Percentiles rank a stretch among this genome's conserved stretches.
Conservation (phyloP, 2,888 invertebrate genomes). For the Actias luna region DNA sequence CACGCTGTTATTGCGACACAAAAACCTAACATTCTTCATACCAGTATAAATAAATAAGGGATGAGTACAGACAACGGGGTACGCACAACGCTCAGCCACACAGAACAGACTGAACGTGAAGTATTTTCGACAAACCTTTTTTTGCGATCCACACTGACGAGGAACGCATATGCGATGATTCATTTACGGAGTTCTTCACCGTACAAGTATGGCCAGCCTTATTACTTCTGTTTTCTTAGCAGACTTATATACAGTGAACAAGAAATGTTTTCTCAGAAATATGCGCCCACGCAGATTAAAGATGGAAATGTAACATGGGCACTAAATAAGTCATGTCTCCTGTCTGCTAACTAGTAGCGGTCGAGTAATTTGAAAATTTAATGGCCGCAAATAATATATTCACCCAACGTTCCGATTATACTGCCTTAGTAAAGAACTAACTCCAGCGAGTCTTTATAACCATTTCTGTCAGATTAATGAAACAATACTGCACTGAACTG, state of each 20-base stretch:
- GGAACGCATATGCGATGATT: conserved; percentile 79
- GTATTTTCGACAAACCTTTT: conserved; percentile 80
- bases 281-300: conserved; percentile 79
- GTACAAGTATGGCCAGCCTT: conserved; percentile 76
- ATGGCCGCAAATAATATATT: conserved; percentile 43
- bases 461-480: background rate
- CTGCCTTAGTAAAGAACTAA: conserved; percentile 24
- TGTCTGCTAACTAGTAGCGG: conserved; percentile 64
- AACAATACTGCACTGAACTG: background rate
- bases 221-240: conserved; percentile 79
- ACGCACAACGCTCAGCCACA: conserved; percentile 47
- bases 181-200: conserved; percentile 76
- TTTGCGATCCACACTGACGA: conserved; percentile 68
- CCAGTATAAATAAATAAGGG: conserved; percentile 80
- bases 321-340: conserved; percentile 77
- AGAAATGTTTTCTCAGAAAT: conserved; percentile 80
- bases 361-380: conserved; percentile 55
- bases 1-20: conserved; percentile 66
- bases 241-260: conserved; percentile 73
- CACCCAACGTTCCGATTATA: conserved; percentile 28
- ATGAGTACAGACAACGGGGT: conserved; percentile 66
- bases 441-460: background rate
- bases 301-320: conserved; percentile 77
- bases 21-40: conserved; percentile 75
- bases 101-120: conserved; percentile 65